Evolutionary conservation across 2,888 invertebrate genomes (phyloP).

Genomic region (Xanthostigma xanthostigma): DNA sequence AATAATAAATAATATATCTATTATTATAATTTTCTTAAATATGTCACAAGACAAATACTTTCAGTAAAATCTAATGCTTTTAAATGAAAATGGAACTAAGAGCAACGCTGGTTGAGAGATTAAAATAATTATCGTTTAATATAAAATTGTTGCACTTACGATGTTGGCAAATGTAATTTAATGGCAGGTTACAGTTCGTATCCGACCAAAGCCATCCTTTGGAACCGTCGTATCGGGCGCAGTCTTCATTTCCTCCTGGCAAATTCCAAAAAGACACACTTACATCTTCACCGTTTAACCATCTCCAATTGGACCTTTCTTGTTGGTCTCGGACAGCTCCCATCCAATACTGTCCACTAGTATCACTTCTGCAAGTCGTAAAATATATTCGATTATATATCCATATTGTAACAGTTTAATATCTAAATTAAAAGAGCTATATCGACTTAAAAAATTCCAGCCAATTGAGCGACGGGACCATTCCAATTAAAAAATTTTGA

Average conservation of each 20-base stretch:
- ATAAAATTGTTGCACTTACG: constrained; percentile 42
- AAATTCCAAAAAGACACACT: constrained; percentile 86
- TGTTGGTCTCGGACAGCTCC: constrained; percentile 75
- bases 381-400: background rate
- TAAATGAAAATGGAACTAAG: background rate
- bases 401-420: no score
- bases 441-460: no score
- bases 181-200: constrained; percentile 67
- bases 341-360: constrained; percentile 90
- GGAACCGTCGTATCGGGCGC: constrained; percentile 80
- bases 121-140: background rate
- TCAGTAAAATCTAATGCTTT: background rate
- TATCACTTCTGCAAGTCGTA: constrained; percentile 50
- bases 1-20: no score
- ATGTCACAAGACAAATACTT: background rate
- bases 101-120: constrained; percentile 6
- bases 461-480: no score
- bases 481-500: no score
- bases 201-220: constrained; percentile 93
- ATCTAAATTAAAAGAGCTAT: no score
- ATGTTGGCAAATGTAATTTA: constrained; percentile 89
- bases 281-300: constrained; percentile 78
- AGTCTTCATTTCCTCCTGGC: constrained; percentile 68
- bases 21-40: no score
- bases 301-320: constrained; percentile 70